Evolutionary conservation across 2,113 vertebrate genomes (phyloP), one percentile per base, ranked within the genome.

Genomic region (Saccopteryx leptura): DNA sequence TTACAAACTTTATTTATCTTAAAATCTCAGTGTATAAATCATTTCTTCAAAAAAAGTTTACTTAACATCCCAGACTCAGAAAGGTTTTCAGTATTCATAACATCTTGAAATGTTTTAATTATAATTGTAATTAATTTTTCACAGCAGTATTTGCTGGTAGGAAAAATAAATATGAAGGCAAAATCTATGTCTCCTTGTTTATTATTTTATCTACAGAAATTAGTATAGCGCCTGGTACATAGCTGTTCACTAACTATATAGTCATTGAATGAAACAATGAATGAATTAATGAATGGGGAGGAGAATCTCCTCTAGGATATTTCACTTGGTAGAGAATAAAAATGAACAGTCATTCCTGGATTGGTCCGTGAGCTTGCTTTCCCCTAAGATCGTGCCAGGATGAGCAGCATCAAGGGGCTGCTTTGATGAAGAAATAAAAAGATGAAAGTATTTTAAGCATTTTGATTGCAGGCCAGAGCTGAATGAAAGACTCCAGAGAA

Each of bases 1-100:
- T 81, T 71, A 17, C 2, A 82, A 85, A 72, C 19, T 84, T 48
- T 58, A n/a, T 69, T 93, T 33, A 82, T 83, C 79, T 88, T 93
- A n/a, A 88, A n/a, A 80, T 90, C 75, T 92, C 46, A 79, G 7
- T 48, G 86, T 80, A 75, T 52, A 95, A 87, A 95, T 75, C 7
- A 81, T 60, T 94, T 94, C 58, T 66, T 93, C 48, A 87, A 92
- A 46, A 96, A 96, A 95, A 80, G 11, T 28, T 75, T 74, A 26
- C 1, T 8, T 85, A 95, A 74, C 4, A 7, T 56, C 12, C 15
- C 28, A 26, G 46, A 79, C 26, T 87, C 74, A 65, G 39, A 9
- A 89, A 93, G 19, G 8, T 79, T 86, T 88, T 63, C 46, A 3
- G 39, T 79, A 12, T 60, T 90, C 31, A 58, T 78, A 93, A 65